phyloP scores from a whole-genome alignment of 2,888 invertebrate genomes.

The Macrosiphum euphorbiae region DNA sequence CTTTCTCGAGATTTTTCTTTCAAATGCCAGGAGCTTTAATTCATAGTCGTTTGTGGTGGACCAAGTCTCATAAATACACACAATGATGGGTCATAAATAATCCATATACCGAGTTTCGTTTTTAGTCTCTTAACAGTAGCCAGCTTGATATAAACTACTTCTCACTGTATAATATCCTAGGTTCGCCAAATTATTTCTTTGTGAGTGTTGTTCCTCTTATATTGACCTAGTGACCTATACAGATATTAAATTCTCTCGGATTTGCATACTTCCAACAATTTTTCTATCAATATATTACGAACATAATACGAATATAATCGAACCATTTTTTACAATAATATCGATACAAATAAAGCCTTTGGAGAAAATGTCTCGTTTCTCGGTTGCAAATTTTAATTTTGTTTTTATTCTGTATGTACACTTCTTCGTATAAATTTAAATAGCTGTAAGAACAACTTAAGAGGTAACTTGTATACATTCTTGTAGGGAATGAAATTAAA shows the following conservation, averaged over 20 bases:
- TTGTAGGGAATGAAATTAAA: background rate
- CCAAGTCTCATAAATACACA: background rate
- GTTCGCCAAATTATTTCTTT: background rate
- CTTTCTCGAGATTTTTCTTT: conserved; percentile 1
- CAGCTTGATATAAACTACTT: background rate
- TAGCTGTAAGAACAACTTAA: background rate
- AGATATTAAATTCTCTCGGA: background rate
- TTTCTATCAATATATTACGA: background rate
- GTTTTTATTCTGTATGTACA: background rate
- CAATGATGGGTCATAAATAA: background rate
- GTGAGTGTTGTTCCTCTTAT: background rate
- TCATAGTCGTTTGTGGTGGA: background rate
- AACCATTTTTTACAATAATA: background rate
- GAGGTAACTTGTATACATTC: background rate
- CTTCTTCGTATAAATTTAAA: background rate
- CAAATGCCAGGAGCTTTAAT: background rate
- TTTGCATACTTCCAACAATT: background rate
- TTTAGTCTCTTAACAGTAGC: background rate
- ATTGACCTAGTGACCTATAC: background rate
- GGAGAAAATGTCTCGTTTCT: background rate
- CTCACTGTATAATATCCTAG: background rate
- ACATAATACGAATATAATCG: too few relatives aligned
- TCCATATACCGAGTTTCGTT: background rate
- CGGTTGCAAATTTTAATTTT: too few relatives aligned
- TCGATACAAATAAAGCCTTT: background rate